Percentiles rank a stretch among this genome's conserved stretches.
Conservation (phyloP, 2,113 vertebrate genomes). For the Neogobius melanostomus region DNA sequence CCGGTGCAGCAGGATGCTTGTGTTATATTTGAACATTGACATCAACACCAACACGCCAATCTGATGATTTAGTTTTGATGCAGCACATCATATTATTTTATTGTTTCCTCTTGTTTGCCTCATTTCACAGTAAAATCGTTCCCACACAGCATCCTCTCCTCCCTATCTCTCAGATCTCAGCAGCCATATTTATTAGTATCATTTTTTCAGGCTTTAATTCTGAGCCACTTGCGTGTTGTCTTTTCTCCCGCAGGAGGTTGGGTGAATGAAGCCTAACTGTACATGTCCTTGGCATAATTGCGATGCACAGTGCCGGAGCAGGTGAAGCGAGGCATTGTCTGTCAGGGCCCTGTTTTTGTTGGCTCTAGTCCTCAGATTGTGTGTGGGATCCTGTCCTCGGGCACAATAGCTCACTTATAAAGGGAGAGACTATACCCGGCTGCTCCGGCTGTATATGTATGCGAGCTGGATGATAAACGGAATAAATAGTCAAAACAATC, state of each 20-base stretch:
- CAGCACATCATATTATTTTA: conserved; percentile 77
- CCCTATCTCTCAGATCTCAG: conserved; percentile 33
- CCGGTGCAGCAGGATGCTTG: conserved; percentile 73
- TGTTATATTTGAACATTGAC: conserved; percentile 83
- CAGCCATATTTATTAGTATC: conserved; percentile 82
- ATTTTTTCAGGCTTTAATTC: conserved; percentile 85
- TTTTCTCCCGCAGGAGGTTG: conserved; percentile 88
- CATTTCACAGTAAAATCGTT: conserved; percentile 59
- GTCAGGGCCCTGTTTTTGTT: conserved; percentile 97
- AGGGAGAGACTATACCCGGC: conserved; percentile 83
- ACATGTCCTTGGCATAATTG: conserved; percentile 98
- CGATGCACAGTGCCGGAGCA: conserved; percentile 92
- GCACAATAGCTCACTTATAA: conserved; percentile 96
- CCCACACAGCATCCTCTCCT: background rate
- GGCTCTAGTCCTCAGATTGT: conserved; percentile 98
- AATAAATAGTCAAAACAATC: conserved; percentile 95
- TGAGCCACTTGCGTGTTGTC: conserved; percentile 78
- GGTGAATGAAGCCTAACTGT: conserved; percentile 95
- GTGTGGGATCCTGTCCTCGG: conserved; percentile 97
- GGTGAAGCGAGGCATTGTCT: conserved; percentile 99
- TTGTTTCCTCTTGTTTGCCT: conserved; percentile 74
- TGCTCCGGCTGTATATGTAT: conserved; percentile 83
- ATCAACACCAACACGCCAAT: conserved; percentile 76
- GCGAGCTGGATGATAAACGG: conserved; percentile 39
- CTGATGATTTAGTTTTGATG: conserved; percentile 83